Evolutionary conservation across 2,888 invertebrate genomes (phyloP).

Genomic region (Drosophila macrothrix): DNA sequence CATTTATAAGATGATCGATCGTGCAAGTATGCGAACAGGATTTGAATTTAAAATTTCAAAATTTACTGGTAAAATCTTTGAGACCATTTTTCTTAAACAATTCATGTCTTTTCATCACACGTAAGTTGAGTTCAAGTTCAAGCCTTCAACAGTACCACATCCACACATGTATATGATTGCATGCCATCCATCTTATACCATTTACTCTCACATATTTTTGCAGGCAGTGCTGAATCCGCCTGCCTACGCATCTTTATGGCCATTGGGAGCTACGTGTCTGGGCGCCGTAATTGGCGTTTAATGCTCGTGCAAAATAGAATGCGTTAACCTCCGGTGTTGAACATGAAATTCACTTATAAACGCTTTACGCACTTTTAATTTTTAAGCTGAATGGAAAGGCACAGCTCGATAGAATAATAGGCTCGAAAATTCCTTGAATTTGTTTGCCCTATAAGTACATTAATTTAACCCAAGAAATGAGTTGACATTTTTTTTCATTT

Average conservation of each 20-base stretch:
- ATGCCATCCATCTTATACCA: constrained; percentile 17
- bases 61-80: neutral
- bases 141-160: constrained; percentile 8
- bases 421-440: constrained; percentile 62
- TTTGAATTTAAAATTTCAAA: neutral
- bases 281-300: constrained; percentile 65
- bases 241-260: constrained; percentile 66
- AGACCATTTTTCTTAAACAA: neutral
- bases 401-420: constrained; percentile 23
- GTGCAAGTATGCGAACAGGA: neutral
- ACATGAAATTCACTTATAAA: constrained; percentile 49
- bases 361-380: constrained; percentile 60
- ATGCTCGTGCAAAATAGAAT: constrained; percentile 53
- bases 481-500: constrained; percentile 64
- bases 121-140: constrained; percentile 30
- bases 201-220: constrained; percentile 32
- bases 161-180: neutral
- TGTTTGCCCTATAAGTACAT: constrained; percentile 50
- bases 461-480: constrained; percentile 62
- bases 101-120: neutral
- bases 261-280: constrained; percentile 57
- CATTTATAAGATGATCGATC: neutral
- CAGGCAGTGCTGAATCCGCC: constrained; percentile 16
- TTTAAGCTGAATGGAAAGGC: constrained; percentile 50
- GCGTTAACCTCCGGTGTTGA: constrained; percentile 53